Conservation (phyloP, 1,140 invertebrate species). For the Atta cephalotes region DNA sequence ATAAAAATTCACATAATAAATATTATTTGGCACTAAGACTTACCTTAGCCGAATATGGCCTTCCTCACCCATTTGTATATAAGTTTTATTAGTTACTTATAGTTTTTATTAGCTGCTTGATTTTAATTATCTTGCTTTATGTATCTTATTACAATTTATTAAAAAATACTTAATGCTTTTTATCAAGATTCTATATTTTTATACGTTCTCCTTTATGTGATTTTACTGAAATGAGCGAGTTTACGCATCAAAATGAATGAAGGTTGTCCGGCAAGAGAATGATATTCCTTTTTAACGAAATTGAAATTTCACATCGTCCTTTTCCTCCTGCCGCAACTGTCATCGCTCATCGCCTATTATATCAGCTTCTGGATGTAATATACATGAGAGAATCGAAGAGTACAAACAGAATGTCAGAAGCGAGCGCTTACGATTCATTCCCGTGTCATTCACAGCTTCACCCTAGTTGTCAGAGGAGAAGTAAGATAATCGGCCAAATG, state of each 20-base stretch:
- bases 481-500: constrained; percentile 46
- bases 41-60: too few relatives aligned
- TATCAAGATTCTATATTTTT: neutral
- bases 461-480: constrained; percentile 3
- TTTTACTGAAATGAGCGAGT: neutral
- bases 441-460: constrained; percentile 34
- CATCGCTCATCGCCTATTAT: constrained; percentile 14
- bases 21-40: too few relatives aligned
- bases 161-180: neutral
- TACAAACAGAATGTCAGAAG: constrained; percentile 36
- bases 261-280: neutral
- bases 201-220: neutral
- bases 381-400: constrained; percentile 40
- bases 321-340: neutral
- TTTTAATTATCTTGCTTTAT: too few relatives aligned
- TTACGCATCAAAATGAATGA: constrained; percentile 19
- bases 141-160: neutral
- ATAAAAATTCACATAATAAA: too few relatives aligned
- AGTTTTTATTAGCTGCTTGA: too few relatives aligned
- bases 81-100: too few relatives aligned
- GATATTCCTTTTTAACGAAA: constrained; percentile 40
- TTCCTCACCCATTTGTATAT: too few relatives aligned
- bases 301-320: constrained; percentile 17
- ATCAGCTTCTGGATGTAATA: constrained; percentile 19
- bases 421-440: constrained; percentile 38